These are phyloP conservation scores for Euthynnus affinis DNA, from an alignment of 2,797 vertebrate species.

Conservation along the genomic window DNA sequence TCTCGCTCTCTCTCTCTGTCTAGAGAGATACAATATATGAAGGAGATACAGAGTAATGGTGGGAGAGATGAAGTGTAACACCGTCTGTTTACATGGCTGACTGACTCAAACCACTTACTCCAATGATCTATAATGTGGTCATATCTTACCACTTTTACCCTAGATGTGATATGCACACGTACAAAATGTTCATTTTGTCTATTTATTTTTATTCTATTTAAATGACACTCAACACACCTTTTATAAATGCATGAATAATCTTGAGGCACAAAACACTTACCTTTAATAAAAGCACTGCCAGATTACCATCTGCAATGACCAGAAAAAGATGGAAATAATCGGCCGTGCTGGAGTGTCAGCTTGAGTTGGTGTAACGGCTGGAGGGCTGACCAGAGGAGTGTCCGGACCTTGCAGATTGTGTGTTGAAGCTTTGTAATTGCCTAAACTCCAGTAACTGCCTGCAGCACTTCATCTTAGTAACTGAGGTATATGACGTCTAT, in stretches of 20 bases:
- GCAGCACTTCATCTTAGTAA: conserved; percentile 30
- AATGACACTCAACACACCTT: conserved; percentile 2
- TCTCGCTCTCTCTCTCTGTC: conserved; percentile 16
- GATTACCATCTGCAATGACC: conserved; percentile 17
- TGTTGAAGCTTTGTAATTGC: conserved; percentile 51
- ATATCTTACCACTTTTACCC: conserved; percentile 24
- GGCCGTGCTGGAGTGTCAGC: conserved; percentile 14
- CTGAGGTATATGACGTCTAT: not conserved
- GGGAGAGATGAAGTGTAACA: conserved; percentile 56
- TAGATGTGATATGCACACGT: conserved; percentile 15
- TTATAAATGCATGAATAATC: conserved; percentile 4
- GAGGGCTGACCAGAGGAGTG: conserved; percentile 30
- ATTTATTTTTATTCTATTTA: not conserved
- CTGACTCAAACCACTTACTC: conserved; percentile 53
- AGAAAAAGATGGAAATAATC: conserved; percentile 33
- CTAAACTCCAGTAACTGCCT: conserved; percentile 35
- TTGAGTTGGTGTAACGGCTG: conserved; percentile 6
- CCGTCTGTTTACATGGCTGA: conserved; percentile 56
- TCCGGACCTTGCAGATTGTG: conserved; percentile 11
- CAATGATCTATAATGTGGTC: conserved; percentile 43
- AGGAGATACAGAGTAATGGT: conserved; percentile 40
- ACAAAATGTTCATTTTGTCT: not conserved
- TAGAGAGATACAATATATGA: conserved; percentile 3
- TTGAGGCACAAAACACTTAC: not conserved
- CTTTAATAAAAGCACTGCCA: not conserved